Conservation (phyloP, 2,888 invertebrate genomes). For the Heteromurus nitidus region DNA sequence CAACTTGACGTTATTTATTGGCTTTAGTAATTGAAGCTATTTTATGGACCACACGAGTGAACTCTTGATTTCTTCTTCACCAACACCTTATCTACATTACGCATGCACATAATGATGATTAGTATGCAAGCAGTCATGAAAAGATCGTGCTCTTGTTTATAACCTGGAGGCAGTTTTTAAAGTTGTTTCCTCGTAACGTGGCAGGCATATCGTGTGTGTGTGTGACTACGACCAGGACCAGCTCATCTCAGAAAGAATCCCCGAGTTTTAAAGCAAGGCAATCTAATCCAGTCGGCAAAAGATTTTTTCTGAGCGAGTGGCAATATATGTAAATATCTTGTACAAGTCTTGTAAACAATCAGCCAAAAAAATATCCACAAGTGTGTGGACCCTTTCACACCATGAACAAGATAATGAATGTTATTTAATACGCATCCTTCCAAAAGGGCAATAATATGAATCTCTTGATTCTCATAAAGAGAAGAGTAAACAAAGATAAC, state of each 20-base stretch:
- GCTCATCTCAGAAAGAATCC: no score
- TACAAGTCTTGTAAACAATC: conserved; percentile 10
- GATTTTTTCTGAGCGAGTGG: no score
- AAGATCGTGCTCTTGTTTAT: conserved; percentile 33
- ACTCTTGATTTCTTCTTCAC: conserved; percentile 8
- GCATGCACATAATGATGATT: conserved; percentile 19
- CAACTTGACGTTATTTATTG: conserved; percentile 42
- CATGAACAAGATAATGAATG: conserved; percentile 22
- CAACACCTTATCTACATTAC: background rate
- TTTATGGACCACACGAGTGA: conserved; percentile 49
- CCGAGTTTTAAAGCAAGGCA: no score
- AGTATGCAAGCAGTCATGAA: conserved; percentile 10
- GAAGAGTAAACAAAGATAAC: background rate
- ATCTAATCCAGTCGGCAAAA: no score
- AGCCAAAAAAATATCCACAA: background rate
- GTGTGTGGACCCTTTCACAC: conserved; percentile 16
- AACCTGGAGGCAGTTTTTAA: conserved; percentile 44
- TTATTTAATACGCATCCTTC: conserved; percentile 14
- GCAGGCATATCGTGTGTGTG: no score
- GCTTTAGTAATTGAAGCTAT: conserved; percentile 44
- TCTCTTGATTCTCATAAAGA: background rate
- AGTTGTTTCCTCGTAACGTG: no score
- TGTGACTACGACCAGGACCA: no score
- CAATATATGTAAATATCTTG: background rate
- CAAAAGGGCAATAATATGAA: background rate